Percentiles rank a stretch among this genome's conserved stretches.
These are phyloP conservation scores for Tridacna crocea DNA, from an alignment of 2,888 invertebrate genomes.

Conservation along the genomic window DNA sequence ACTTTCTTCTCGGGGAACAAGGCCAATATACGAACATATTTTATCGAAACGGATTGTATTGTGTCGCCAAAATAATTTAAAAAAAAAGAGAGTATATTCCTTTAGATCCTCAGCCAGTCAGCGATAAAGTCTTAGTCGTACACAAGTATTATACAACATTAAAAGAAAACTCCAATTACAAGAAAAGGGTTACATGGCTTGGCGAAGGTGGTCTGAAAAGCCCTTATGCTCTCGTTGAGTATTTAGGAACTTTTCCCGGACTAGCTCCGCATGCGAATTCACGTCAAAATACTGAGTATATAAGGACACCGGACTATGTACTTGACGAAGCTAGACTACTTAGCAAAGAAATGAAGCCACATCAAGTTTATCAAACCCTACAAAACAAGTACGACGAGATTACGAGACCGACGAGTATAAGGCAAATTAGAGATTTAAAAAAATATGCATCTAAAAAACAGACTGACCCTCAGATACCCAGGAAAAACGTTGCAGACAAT, in stretches of 20 bases:
- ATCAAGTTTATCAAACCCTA: slow-evolving; percentile 14
- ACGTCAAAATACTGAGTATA: slow-evolving; percentile 12
- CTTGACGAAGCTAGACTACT: slow-evolving; percentile 18
- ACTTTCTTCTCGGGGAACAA: neutral
- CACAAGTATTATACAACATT: slow-evolving; percentile 35
- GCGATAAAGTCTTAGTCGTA: slow-evolving; percentile 2
- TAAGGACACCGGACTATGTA: slow-evolving; percentile 16
- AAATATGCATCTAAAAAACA: neutral
- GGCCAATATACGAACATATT: neutral
- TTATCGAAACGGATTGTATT: slow-evolving; percentile 6
- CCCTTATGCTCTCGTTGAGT: slow-evolving; percentile 27
- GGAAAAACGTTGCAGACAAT: slow-evolving; percentile 37
- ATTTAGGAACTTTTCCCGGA: slow-evolving; percentile 22
- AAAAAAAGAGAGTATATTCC: slow-evolving; percentile 12
- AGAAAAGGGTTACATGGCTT: slow-evolving; percentile 33
- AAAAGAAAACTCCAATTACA: slow-evolving; percentile 37
- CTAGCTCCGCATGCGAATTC: slow-evolving; percentile 23
- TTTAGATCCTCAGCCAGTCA: slow-evolving; percentile 37
- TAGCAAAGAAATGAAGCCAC: slow-evolving; percentile 4
- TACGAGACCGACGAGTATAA: neutral
- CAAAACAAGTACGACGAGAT: slow-evolving; percentile 26
- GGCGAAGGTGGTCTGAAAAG: neutral
- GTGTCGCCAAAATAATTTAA: neutral
- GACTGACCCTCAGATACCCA: slow-evolving; percentile 2
- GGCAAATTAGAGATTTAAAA: slow-evolving; percentile 4